Evolutionary conservation across 2,113 vertebrate species (phyloP).

Genomic region (Nicator chloris): DNA sequence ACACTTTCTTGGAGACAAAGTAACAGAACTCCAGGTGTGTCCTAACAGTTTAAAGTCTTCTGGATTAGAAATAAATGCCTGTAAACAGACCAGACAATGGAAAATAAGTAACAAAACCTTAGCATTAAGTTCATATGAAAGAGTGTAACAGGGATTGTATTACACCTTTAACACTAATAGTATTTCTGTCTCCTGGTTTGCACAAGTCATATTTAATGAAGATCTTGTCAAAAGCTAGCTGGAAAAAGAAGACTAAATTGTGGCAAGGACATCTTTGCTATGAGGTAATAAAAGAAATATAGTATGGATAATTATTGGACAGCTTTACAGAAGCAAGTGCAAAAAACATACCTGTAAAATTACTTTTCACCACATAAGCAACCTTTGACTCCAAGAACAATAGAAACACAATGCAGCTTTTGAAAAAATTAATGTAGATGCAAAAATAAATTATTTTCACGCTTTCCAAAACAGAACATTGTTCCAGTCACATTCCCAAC

Average conservation of each 20-base stretch:
- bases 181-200: not conserved
- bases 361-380: not conserved
- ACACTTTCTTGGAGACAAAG: not conserved
- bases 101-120: not conserved
- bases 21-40: not conserved
- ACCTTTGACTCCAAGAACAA: not conserved
- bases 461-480: not conserved
- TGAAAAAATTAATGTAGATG: not conserved
- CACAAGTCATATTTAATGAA: not conserved
- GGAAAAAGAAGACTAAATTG: not conserved
- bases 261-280: not conserved
- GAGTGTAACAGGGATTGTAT: not conserved
- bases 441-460: not conserved
- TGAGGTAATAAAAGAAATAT: not conserved
- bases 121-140: not conserved
- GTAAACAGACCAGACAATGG: not conserved
- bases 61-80: not conserved
- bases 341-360: not conserved
- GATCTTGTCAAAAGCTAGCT: not conserved
- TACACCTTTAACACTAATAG: not conserved
- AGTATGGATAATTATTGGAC: not conserved
- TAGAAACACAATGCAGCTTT: not conserved
- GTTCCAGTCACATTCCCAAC: not conserved
- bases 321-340: not conserved
- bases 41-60: not conserved